Base-by-base conservation (phyloP, 1,140 invertebrate genomes). In the Drosophila guanche region DNA sequence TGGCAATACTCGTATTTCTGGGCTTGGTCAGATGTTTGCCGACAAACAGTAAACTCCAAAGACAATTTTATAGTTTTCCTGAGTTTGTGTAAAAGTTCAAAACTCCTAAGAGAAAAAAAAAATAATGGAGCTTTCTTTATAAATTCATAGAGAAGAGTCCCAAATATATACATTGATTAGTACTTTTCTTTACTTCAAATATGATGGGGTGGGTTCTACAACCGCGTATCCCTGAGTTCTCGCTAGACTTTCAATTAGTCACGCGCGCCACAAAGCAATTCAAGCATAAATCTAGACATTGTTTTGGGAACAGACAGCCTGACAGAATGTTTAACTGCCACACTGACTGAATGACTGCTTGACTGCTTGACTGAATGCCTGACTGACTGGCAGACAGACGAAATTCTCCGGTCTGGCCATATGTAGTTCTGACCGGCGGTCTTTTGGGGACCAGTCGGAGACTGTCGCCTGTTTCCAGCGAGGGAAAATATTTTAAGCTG, bases 231-330 rank as follows among this genome's bases (percentile, higher is more conserved):
- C 6, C 27, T 48, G 81, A 80, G 77, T 63, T 75, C 75, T 83
- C 63, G 62, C 67, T 83, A 88, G 83, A 83, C 78, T 88, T 79
- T 88, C 83, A 88, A 88, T 88, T 88, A 88, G 83, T 88, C 83
- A 88, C 83, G 83, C 81, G 81, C 81, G 77, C 77, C 69, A 54
- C 73, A 58, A 67, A 77, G 57, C 52, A 77, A 81, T 75, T 81
- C 33, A 65, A 60, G 81, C 81, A 86, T 85, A 85, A 85, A 85
- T 88, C 83, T 88, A 88, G 78, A 86, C 83, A 81, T 88, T 88
- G 77, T 86, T 78, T 81, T 78, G 58, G 61, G 61, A 55, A 66
- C 47, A 67, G 41, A 67, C 58, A 63, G 67, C 23, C 74, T 56
- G 76, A 72, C 66, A 68, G 65, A 68, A 63, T 68, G 62, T 51